Conservation (phyloP, 2,797 vertebrate genomes). For the Mus caroli region DNA sequence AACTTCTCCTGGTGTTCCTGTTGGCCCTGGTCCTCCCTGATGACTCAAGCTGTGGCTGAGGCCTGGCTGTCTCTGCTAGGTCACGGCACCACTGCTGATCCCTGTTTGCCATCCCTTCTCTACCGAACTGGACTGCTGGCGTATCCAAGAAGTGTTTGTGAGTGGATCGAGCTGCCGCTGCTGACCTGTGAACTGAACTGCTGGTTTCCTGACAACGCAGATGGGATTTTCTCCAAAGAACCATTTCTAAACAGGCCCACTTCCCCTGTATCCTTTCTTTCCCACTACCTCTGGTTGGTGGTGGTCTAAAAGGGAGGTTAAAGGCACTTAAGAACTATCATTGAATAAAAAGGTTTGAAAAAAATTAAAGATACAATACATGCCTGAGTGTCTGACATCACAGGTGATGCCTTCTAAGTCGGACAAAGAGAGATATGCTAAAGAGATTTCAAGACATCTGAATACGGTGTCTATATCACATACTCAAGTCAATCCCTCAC, state of each 20-base stretch:
- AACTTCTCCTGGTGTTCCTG: background rate
- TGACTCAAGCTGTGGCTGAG: background rate
- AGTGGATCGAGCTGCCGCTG: background rate
- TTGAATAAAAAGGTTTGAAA: background rate
- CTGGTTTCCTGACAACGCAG: background rate
- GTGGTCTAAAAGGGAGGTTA: background rate
- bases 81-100: background rate
- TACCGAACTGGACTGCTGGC: background rate
- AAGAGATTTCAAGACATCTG: conserved; percentile 39
- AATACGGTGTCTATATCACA: background rate
- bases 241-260: background rate
- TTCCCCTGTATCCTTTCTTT: background rate
- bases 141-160: background rate
- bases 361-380: background rate
- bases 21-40: background rate
- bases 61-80: background rate
- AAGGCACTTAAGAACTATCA: background rate
- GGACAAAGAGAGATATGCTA: conserved; percentile 1
- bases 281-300: background rate
- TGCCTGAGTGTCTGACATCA: background rate
- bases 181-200: background rate
- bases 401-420: conserved; percentile 9
- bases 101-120: background rate
- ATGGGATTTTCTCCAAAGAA: background rate
- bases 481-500: background rate